Base-by-base conservation (phyloP, 2,888 invertebrate species). In the Tetragonula carbonaria region DNA sequence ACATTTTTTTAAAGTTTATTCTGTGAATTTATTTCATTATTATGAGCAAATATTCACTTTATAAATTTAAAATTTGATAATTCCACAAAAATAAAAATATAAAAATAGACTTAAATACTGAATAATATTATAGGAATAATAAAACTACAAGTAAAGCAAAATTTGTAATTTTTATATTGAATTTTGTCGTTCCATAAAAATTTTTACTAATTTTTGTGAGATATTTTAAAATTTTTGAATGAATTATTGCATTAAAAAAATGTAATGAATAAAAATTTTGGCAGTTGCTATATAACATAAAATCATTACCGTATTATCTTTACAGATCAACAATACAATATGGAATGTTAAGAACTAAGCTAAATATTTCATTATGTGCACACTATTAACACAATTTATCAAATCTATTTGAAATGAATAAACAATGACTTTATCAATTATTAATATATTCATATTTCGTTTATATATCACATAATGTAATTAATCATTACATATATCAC, bases 301-400 rank as follows among this genome's bases (percentile, higher is more conserved):
- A 67, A 53, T 51, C 5, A 51, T 66, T 33, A 2, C 18, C 16
- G 5, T 23, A 65, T 6, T 45, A 45, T 72, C 67, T 55, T 55
- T 21, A 45, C 16, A 21, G 18, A 59, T 23, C 23, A n/a, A 14
- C 21, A 72, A 53, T 33, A 14, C 21, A 72, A 53, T 33, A 21
- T 53, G 66, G 57, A 79, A 79, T 74, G 50, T 65, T 5, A 2
- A 18, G 23, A 28, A 74, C 21, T 74, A 78, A 63, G 6, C 21
- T 65, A 67, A 28, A 28, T 55, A 70, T 65, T 63, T 63, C n/a
- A 33, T 51, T 45, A 50, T 21, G 62, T 80, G 71, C 76, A 76
- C 57, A 38, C 57, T 76, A 53, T 76, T 71, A 55, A 80, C 53
- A 66, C 23, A 38, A 68, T 63, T 59, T 38, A 38, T 21, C 51